Evolutionary conservation across 2,113 vertebrate species (phyloP).

Genomic region (Trogon melanurus): DNA sequence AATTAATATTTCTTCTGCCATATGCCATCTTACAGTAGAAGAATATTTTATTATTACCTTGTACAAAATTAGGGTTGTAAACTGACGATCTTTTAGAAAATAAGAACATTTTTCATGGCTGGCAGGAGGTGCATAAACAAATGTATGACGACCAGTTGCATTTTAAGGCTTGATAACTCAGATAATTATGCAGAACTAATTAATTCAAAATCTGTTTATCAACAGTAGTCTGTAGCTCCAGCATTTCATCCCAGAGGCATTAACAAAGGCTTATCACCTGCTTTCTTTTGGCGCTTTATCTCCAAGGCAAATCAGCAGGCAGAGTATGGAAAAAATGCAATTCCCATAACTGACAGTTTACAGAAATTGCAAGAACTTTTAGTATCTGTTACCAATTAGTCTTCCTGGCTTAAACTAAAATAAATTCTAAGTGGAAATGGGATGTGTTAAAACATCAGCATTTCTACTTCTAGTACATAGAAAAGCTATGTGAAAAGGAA

Average conservation of each 20-base stretch:
- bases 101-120: constrained; percentile 21
- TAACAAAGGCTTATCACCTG: constrained; percentile 81
- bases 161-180: constrained; percentile 69
- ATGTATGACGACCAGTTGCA: constrained; percentile 56
- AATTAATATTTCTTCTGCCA: constrained; percentile 42
- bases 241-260: constrained; percentile 75
- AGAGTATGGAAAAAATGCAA: constrained; percentile 46
- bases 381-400: constrained; percentile 61
- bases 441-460: constrained; percentile 52
- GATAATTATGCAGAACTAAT: constrained; percentile 82
- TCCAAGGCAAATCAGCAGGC: constrained; percentile 73
- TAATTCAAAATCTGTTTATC: constrained; percentile 84
- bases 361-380: constrained; percentile 71
- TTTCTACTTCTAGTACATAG: not conserved
- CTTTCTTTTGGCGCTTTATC: constrained; percentile 69
- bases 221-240: constrained; percentile 76
- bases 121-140: constrained; percentile 46
- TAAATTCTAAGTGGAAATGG: constrained; percentile 59
- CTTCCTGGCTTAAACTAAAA: constrained; percentile 65
- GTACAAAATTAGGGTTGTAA: constrained; percentile 42
- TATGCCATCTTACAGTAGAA: constrained; percentile 22
- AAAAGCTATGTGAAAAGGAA: not conserved
- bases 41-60: constrained; percentile 53
- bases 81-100: constrained; percentile 19
- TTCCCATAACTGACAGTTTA: constrained; percentile 64